Conservation (phyloP, 2,797 vertebrate genomes). For the Caiman crocodilus region DNA sequence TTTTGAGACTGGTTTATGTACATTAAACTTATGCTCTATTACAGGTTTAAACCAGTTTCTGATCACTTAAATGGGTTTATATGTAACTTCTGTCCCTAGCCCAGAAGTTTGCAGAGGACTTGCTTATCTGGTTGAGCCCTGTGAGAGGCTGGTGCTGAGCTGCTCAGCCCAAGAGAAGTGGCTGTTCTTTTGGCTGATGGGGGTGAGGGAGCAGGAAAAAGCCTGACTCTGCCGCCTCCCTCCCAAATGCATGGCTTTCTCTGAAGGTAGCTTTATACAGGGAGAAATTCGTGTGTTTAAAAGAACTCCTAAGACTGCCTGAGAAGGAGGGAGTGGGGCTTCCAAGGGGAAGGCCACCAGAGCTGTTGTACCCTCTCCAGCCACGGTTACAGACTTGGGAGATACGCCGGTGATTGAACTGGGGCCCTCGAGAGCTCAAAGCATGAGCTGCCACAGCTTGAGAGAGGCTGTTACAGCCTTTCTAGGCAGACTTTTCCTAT, state of each 20-base stretch:
- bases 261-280: neutral
- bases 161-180: neutral
- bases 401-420: neutral
- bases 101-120: no score
- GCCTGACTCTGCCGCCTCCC: neutral
- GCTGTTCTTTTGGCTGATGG: neutral
- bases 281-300: neutral
- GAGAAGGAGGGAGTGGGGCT: neutral
- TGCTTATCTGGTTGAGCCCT: neutral
- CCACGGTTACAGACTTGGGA: neutral
- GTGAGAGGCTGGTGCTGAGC: neutral
- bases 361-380: neutral
- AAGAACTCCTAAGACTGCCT: neutral
- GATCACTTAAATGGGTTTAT: no score
- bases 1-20: no score
- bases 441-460: neutral
- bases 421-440: neutral
- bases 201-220: neutral
- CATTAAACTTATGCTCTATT: no score
- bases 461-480: neutral
- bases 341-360: rapidly evolving
- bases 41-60: no score
- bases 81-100: no score
- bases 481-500: conserved; percentile 1
- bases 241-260: neutral